Conservation (phyloP, 1,140 invertebrate species). For the Copidosoma floridanum region DNA sequence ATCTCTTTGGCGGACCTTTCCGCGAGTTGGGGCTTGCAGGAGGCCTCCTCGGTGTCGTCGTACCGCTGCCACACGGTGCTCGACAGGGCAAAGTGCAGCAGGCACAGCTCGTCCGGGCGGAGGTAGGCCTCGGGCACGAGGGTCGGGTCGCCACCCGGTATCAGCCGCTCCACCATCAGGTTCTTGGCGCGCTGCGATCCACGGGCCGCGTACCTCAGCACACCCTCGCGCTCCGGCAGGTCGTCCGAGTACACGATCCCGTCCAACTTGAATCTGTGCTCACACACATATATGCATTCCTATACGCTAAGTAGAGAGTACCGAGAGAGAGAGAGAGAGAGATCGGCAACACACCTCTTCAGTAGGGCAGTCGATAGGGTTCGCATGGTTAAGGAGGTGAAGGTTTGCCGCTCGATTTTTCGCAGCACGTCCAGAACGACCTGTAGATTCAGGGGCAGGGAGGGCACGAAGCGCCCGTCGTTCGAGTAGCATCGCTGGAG, state of each 20-base stretch:
- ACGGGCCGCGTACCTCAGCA: conserved; percentile 27
- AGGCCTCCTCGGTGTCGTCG: conserved; percentile 54
- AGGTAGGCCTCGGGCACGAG: conserved; percentile 52
- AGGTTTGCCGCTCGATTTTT: conserved; percentile 54
- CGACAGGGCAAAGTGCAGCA: conserved; percentile 62
- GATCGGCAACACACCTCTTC: too few species aligned
- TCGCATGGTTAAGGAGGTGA: conserved; percentile 52
- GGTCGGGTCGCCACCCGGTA: conserved; percentile 55
- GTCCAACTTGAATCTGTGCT: conserved; percentile 63
- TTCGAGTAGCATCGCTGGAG: conserved; percentile 57
- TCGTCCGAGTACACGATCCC: conserved; percentile 59
- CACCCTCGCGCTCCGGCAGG: conserved; percentile 50
- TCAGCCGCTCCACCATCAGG: conserved; percentile 61
- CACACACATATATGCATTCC: not conserved
- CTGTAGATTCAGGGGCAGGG: conserved; percentile 55
- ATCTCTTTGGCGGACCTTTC: conserved; percentile 32
- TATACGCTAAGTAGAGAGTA: conserved; percentile 33
- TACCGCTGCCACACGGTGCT: conserved; percentile 58
- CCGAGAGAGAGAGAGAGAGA: too few species aligned
- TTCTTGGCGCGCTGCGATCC: conserved; percentile 54
- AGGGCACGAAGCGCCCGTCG: conserved; percentile 39
- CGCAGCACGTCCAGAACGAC: conserved; percentile 58
- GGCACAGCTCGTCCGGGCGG: conserved; percentile 57
- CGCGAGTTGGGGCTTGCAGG: conserved; percentile 44
- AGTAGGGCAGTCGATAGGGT: conserved; percentile 56